Evolutionary conservation across 1,140 invertebrate species (phyloP), one percentile per base, ranked within the genome.

Genomic region (Probaryconus sp.): DNA sequence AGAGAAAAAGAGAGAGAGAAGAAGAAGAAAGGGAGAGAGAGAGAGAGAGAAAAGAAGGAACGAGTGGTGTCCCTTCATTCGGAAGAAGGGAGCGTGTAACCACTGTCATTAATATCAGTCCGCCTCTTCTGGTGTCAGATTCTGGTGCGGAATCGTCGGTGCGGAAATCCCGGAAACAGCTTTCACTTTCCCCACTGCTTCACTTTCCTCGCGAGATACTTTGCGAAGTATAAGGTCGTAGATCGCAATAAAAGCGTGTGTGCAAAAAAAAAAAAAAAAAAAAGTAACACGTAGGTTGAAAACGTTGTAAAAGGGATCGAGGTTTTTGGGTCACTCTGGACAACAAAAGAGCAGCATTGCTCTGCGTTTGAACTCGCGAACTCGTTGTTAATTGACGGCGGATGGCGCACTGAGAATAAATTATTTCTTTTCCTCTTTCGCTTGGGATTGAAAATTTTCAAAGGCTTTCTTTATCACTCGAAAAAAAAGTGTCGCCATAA

Each of bases 151-250:
- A 70, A 68, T 78, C 40, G 61, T 67, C 63, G 55, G 58, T 72
- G n/a, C n/a, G n/a, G n/a, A n/a, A 79, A 83, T 74, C 82, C 84
- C 84, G 84, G 85, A 87, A 86, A 81, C 60, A 33, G 85, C 83
- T 86, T 86, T 87, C 83, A 84, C 85, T 87, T 85, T 86, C 80
- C 79, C 81, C 77, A 58, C 78, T 61, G 69, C 33, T 31, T 73
- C n/a, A n/a, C n/a, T n/a, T n/a, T n/a, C n/a, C n/a, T n/a, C n/a
- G n/a, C n/a, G n/a, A n/a, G n/a, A n/a, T n/a, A n/a, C n/a, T n/a
- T n/a, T n/a, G n/a, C n/a, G n/a, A n/a, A n/a, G n/a, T n/a, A n/a
- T n/a, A n/a, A n/a, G n/a, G n/a, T n/a, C n/a, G n/a, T n/a, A n/a
- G n/a, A n/a, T n/a, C n/a, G n/a, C n/a, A n/a, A n/a, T n/a, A n/a